Percentiles rank a stretch among this genome's conserved stretches.
These are phyloP conservation scores for Ferdinandea cuprea DNA, from an alignment of 2,888 invertebrate species.

Conservation along the genomic window DNA sequence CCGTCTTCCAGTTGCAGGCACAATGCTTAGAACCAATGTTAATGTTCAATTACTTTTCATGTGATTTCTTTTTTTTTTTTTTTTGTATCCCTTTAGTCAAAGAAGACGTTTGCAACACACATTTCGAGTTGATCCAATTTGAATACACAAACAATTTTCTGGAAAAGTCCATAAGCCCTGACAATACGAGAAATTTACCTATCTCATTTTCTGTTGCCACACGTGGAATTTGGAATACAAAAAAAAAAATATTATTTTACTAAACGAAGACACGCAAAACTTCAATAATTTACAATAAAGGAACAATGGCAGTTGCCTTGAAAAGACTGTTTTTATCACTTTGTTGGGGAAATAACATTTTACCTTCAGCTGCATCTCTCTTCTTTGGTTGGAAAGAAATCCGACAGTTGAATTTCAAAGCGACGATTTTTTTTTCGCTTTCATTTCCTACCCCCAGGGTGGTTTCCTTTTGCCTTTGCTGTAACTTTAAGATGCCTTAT, in stretches of 20 bases:
- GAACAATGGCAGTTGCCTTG: neutral
- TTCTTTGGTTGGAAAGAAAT: neutral
- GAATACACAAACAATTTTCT: slow-evolving; percentile 1
- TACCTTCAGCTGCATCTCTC: neutral
- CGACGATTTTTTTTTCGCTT: too few relatives aligned
- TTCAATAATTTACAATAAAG: slow-evolving; percentile 10
- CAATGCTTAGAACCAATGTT: slow-evolving; percentile 4
- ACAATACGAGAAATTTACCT: too few relatives aligned
- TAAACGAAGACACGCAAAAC: slow-evolving; percentile 10
- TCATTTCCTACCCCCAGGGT: slow-evolving; percentile 5
- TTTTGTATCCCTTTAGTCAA: neutral
- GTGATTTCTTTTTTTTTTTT: too few relatives aligned
- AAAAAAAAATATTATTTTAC: neutral
- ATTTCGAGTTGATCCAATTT: slow-evolving; percentile 1
- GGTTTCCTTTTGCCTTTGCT: neutral
- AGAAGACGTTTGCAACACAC: neutral
- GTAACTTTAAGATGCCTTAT: slow-evolving; percentile 7
- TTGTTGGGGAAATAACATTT: neutral
- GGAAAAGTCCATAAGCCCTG: neutral
- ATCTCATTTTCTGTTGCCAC: too few relatives aligned
- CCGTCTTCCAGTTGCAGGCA: neutral
- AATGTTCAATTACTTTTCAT: slow-evolving; percentile 17
- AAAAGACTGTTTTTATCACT: neutral
- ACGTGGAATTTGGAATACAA: too few relatives aligned
- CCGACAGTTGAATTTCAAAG: slow-evolving; percentile 7